Base-by-base conservation (phyloP, 1,140 invertebrate species). In the Drosophila repleta region DNA sequence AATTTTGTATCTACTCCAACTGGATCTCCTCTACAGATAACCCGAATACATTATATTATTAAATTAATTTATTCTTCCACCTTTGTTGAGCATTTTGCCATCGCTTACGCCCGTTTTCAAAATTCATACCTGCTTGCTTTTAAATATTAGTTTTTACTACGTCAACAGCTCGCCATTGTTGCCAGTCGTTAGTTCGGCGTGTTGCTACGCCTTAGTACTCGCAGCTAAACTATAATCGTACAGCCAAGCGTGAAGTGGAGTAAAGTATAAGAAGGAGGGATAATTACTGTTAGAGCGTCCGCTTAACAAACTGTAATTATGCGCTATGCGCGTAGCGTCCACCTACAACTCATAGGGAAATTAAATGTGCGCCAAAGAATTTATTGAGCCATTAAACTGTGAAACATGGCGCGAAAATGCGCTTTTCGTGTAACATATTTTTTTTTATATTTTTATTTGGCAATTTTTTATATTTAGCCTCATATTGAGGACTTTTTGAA, bases 261-360 rank as follows among this genome's bases (percentile, higher is more conserved):
- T 26, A 55, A 39, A 35, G 29, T 41, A 64, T 37, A 37, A 39
- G 3, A 62, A 32, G 13, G n/a, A 4, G n/a, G 15, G 43, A 18
- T 46, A 37, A 21, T 39, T 35, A n/a, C 35, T 18, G 24, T 32
- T 18, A 49, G 35, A 69, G 46, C 35, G 15, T 39, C 37, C 46
- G 55, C 29, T 1, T 3, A 39, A 53, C 15, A 18, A 56, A 20
- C 35, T 56, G 41, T 71, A 71, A 71, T 71, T 71, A 65, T 57
- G 17, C 45, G 58, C 46, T 24, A 35, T 26, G 55, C 37, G 43
- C 39, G 18, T 43, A 17, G 20, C 11, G 17, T 39, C 8, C 8
- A 35, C 1, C 32, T 35, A 35, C 32, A 41, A 24, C 7, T 56
- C 11, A 5, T 17, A 56, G n/a, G 39, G 21, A 43, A 43, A 45